These are phyloP conservation scores for Antheraea pernyi DNA, from an alignment of 1,140 invertebrate species.

Conservation along the genomic window DNA sequence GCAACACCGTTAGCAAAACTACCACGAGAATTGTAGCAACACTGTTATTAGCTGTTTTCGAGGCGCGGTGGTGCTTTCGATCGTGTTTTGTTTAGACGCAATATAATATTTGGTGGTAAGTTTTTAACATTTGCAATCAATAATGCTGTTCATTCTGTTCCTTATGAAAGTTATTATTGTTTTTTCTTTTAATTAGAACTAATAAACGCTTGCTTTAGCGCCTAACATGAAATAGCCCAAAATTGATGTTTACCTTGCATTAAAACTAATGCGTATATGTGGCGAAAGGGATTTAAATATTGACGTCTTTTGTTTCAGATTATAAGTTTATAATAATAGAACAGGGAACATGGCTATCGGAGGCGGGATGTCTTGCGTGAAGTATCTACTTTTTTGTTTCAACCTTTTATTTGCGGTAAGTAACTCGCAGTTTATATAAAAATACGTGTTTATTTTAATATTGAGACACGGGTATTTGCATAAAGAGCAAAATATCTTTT, in stretches of 20 bases:
- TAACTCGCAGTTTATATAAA: slow-evolving; percentile 37
- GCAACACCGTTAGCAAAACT: slow-evolving; percentile 3
- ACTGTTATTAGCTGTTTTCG: slow-evolving; percentile 26
- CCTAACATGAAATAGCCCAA: slow-evolving; percentile 17
- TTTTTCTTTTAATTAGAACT: not conserved
- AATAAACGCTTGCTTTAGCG: not conserved
- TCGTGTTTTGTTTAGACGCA: slow-evolving; percentile 20
- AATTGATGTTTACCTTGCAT: slow-evolving; percentile 29
- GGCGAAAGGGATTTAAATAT: slow-evolving; percentile 29
- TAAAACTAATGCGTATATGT: slow-evolving; percentile 17
- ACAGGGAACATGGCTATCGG: slow-evolving; percentile 82
- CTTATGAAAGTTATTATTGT: not conserved
- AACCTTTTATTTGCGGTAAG: slow-evolving; percentile 92
- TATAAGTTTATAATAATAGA: slow-evolving; percentile 31
- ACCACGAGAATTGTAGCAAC: slow-evolving; percentile 17
- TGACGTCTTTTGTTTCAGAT: slow-evolving; percentile 53
- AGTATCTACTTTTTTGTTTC: slow-evolving; percentile 89
- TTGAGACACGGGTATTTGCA: too few relatives aligned
- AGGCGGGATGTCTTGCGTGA: slow-evolving; percentile 87
- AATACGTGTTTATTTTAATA: not conserved
- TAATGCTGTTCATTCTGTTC: not conserved
- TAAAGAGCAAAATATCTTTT: too few relatives aligned
- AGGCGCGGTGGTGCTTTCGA: slow-evolving; percentile 14
- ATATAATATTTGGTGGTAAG: slow-evolving; percentile 37
- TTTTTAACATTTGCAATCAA: slow-evolving; percentile 15